Percentiles rank a stretch among this genome's conserved stretches.
Conservation (phyloP, 2,113 vertebrate genomes). For the Planiliza haematocheilus region DNA sequence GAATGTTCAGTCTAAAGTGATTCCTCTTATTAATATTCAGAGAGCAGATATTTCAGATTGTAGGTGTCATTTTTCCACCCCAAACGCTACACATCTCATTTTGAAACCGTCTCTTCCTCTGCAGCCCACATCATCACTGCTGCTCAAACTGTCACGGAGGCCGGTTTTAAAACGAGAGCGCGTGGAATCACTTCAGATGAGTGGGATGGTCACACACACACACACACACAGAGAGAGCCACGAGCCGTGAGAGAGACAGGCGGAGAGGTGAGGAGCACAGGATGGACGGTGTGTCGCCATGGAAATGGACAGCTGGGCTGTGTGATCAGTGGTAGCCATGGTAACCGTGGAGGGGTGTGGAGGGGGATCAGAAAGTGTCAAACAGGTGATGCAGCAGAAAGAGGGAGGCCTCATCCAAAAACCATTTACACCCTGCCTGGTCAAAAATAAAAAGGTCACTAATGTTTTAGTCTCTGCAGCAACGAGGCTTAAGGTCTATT, state of each 20-base stretch:
- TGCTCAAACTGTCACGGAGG: not conserved
- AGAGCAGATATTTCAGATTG: no score
- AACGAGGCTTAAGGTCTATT: no score
- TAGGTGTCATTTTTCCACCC: conserved; percentile 39
- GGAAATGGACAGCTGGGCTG: conserved; percentile 15
- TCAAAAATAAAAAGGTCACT: no score
- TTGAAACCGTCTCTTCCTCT: conserved; percentile 40
- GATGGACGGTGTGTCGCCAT: conserved; percentile 74
- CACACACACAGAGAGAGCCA: conserved; percentile 44
- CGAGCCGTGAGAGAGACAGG: conserved; percentile 69
- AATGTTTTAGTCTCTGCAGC: no score
- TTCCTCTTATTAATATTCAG: no score
- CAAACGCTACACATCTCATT: conserved; percentile 23
- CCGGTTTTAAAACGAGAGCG: no score
- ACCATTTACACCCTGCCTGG: no score
- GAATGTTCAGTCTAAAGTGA: conserved; percentile 2
- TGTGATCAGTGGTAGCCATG: conserved; percentile 46
- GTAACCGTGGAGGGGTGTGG: conserved; percentile 48
- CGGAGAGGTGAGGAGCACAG: conserved; percentile 80
- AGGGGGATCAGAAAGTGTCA: conserved; percentile 47
- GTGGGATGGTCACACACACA: conserved; percentile 41
- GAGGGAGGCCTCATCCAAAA: conserved; percentile 60
- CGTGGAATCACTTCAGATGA: conserved; percentile 42
- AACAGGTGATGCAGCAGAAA: conserved; percentile 35
- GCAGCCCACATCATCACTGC: conserved; percentile 19